Conservation (phyloP, 2,113 vertebrate species). For the Neomonachus schauinslandi region DNA sequence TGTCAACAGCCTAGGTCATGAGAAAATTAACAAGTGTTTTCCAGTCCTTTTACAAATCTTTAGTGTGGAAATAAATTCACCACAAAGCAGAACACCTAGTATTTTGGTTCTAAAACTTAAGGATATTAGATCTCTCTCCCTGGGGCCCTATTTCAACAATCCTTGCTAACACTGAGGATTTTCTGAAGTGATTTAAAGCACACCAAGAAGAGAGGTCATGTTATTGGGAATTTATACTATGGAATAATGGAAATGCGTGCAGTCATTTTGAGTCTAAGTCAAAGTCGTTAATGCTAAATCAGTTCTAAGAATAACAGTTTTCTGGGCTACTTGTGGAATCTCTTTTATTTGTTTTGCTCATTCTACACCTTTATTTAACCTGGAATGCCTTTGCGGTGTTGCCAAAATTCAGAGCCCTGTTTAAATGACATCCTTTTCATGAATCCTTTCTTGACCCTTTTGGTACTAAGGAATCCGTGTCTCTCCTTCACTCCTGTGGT, state of each 20-base stretch:
- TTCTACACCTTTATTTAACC: background rate
- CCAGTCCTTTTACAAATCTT: background rate
- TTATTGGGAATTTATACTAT: background rate
- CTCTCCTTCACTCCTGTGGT: background rate
- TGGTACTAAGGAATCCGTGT: background rate
- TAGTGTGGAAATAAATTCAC: background rate
- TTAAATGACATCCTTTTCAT: background rate
- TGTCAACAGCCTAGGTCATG: slow-evolving; percentile 65
- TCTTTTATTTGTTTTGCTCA: background rate
- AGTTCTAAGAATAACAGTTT: background rate
- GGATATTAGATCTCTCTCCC: background rate
- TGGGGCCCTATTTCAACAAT: background rate
- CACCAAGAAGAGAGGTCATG: background rate
- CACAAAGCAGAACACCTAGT: background rate
- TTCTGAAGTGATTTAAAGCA: slow-evolving; percentile 21
- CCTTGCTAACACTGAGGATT: background rate
- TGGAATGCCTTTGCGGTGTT: background rate
- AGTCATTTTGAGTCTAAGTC: background rate
- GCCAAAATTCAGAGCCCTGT: background rate
- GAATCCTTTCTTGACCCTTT: slow-evolving; percentile 5
- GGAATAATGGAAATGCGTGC: background rate
- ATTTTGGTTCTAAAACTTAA: background rate
- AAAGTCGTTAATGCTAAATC: background rate
- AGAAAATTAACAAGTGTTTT: slow-evolving; percentile 72
- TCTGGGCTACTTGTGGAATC: background rate